These are phyloP conservation scores for Mystacides longicornis DNA, from an alignment of 2,888 invertebrate species.

Conservation along the genomic window DNA sequence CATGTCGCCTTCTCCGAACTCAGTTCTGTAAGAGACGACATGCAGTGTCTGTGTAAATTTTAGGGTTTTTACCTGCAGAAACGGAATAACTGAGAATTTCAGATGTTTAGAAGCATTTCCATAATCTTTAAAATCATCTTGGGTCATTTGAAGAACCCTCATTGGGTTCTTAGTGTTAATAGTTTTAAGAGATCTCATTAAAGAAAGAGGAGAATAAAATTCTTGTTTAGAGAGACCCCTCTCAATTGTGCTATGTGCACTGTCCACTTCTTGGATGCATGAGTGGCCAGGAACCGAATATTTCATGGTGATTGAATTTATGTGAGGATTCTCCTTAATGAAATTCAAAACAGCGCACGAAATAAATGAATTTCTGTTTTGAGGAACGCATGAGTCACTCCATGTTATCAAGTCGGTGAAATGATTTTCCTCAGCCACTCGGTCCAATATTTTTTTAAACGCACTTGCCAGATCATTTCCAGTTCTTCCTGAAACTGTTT, in stretches of 20 bases:
- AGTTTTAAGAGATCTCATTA: conserved; percentile 20
- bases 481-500: not conserved
- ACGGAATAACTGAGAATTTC: not conserved
- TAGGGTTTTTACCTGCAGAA: not conserved
- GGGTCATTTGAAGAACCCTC: conserved; percentile 9
- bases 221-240: conserved; percentile 17
- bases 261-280: conserved; percentile 26
- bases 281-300: conserved; percentile 28
- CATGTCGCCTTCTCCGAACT: too few relatives aligned
- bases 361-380: conserved; percentile 26
- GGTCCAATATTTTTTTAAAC: not conserved
- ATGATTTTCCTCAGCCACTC: not conserved
- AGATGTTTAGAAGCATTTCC: not conserved
- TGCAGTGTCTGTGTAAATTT: conserved; percentile 1
- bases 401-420: conserved; percentile 22
- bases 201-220: conserved; percentile 19
- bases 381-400: conserved; percentile 26
- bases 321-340: conserved; percentile 13
- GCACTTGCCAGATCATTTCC: not conserved
- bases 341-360: conserved; percentile 21
- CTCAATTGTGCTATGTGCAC: conserved; percentile 23
- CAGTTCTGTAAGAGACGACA: not conserved
- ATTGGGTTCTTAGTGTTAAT: conserved; percentile 7
- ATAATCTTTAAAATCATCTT: conserved; percentile 11
- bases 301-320: conserved; percentile 25